Base-by-base conservation (phyloP, 2,888 invertebrate genomes). In the Orgyia antiqua region DNA sequence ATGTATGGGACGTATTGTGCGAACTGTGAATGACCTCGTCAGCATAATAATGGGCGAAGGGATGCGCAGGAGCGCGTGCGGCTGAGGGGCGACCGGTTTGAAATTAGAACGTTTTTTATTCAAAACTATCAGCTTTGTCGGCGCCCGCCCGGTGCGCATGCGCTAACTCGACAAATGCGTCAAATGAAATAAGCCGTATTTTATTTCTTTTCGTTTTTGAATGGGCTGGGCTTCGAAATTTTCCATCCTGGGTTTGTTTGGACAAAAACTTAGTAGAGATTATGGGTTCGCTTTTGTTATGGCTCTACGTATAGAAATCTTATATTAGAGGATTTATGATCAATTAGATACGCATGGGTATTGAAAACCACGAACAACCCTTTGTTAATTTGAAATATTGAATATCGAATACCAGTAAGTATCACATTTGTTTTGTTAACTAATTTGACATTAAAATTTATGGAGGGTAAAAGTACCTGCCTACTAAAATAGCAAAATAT, bases 1-100 rank as follows among this genome's bases (percentile, higher is more conserved):
- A 61, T 72, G 68, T 68, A 68, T 71, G 68, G 64, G 68, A 43
- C 66, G 74, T 68, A 78, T 84, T 84, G 75, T 84, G 80, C 80
- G 73, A 80, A 76, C 83, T 82, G 83, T 84, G 84, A 84, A 84
- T 79, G 84, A 84, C 83, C 84, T 84, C 83, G 83, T 82, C 76
- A 75, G 77, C 75, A 83, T 79, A 80, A 82, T 79, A 80, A 78
- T 79, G 77, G 75, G 54, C 52, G 65, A 67, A 76, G 82, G 83
- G 84, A 84, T 84, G 83, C 83, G 84, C 83, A 79, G 76, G 78
- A 74, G 80, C 79, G 80, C 82, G 74, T 69, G 79, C 80, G 71
- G 68, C 61, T 64, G 60, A 64, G 77, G 74, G 75, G 82, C 71
- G 75, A 83, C 84, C 82, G 82, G 84, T 86, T 86, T 83, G 69